Evolutionary conservation across 2,113 vertebrate genomes (phyloP).

Genomic region (Oreocharis arfaki): DNA sequence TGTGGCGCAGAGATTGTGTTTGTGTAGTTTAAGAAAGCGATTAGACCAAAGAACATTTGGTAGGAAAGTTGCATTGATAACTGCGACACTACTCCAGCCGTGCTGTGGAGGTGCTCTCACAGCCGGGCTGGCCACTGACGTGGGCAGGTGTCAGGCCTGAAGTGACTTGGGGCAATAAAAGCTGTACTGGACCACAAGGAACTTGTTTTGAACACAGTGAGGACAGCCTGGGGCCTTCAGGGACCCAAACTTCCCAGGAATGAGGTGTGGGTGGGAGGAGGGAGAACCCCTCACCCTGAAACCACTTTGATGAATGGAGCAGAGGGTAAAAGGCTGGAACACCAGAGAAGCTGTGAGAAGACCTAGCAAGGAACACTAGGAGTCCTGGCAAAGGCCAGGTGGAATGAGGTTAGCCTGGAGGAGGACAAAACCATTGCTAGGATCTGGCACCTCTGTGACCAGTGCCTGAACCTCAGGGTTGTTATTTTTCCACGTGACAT

Average conservation of each 20-base stretch:
- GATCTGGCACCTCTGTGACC: neutral
- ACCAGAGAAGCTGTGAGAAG: neutral
- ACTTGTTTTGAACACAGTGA: fast-evolving
- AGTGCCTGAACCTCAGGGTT: neutral
- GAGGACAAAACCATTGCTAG: neutral
- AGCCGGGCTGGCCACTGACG: neutral
- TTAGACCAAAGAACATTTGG: slow-evolving; percentile 69
- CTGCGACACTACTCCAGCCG: neutral
- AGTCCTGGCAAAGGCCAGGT: neutral
- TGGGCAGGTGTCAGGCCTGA: neutral
- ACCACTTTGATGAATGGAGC: fast-evolving
- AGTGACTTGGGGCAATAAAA: neutral
- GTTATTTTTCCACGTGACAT: neutral
- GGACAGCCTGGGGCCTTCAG: neutral
- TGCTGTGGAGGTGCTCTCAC: neutral
- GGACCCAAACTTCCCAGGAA: neutral
- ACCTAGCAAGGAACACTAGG: neutral
- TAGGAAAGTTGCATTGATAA: slow-evolving; percentile 68
- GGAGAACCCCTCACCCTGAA: neutral
- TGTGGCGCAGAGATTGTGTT: slow-evolving; percentile 74
- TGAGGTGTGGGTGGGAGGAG: fast-evolving
- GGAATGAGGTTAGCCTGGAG: neutral
- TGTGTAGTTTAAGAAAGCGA: slow-evolving; percentile 79
- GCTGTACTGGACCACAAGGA: neutral
- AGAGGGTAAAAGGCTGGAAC: neutral